Conservation (phyloP, 2,797 vertebrate species). For the Rhabdomys pumilio region DNA sequence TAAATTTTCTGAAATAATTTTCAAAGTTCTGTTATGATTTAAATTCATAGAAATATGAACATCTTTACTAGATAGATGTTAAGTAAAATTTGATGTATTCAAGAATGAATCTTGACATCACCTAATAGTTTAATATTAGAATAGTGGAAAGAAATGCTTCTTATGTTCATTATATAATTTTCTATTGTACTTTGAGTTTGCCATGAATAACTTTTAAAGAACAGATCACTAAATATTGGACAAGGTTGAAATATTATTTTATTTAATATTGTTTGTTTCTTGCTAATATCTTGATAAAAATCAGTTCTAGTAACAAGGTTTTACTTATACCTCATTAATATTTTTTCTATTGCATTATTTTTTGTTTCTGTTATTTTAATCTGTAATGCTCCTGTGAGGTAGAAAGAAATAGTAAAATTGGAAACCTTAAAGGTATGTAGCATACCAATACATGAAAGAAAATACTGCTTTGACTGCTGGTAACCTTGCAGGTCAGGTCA, state of each 20-base stretch:
- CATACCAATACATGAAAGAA: not conserved
- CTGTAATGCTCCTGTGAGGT: constrained; percentile 54
- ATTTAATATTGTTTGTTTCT: not conserved
- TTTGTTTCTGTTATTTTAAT: constrained; percentile 55
- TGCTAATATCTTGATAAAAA: constrained; percentile 16
- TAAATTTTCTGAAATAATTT: fast-evolving
- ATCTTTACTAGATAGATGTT: not conserved
- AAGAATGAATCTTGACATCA: not conserved
- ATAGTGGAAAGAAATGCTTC: constrained; percentile 8
- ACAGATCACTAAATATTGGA: not conserved
- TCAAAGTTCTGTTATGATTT: not conserved
- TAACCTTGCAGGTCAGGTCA: not conserved
- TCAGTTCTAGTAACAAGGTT: not conserved
- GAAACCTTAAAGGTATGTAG: constrained; percentile 70
- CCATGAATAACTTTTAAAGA: not conserved
- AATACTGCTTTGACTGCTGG: constrained; percentile 58
- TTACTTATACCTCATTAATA: constrained; percentile 7
- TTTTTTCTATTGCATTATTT: constrained; percentile 6
- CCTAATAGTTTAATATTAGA: constrained; percentile 25
- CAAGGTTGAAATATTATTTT: constrained; percentile 50
- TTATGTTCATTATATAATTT: constrained; percentile 18
- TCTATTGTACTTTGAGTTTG: constrained; percentile 32
- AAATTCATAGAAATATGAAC: not conserved
- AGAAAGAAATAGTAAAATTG: constrained; percentile 64
- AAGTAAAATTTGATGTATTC: not conserved